Evolutionary conservation across 2,113 vertebrate genomes (phyloP).

Genomic region (Elanus axillaris): DNA sequence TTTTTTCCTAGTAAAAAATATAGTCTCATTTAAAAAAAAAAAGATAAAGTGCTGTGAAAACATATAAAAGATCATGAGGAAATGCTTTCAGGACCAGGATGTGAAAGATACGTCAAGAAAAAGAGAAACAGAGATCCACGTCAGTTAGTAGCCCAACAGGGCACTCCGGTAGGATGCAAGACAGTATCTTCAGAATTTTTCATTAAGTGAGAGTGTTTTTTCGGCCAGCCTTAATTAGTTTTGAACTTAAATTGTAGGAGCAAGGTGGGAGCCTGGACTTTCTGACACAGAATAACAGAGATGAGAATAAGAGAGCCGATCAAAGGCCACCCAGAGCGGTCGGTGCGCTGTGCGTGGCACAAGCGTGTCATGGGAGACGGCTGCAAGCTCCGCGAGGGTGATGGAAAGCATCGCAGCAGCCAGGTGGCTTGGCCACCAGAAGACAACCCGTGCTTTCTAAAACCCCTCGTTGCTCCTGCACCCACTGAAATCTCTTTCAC

Average conservation of each 20-base stretch:
- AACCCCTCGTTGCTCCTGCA: background rate
- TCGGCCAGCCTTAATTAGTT: background rate
- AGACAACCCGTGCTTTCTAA: background rate
- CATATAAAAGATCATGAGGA: background rate
- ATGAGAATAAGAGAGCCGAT: background rate
- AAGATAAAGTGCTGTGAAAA: background rate
- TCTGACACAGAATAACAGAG: background rate
- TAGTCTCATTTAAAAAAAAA: background rate
- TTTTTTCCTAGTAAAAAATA: background rate
- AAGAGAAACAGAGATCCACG: background rate
- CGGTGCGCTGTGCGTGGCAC: background rate
- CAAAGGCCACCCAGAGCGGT: background rate
- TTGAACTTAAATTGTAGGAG: background rate
- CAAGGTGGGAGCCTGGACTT: background rate
- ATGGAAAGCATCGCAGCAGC: background rate
- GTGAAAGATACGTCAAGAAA: background rate
- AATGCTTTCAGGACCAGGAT: background rate
- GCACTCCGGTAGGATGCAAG: background rate
- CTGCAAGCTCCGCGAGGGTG: background rate
- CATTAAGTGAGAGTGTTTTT: background rate
- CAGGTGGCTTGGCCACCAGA: background rate
- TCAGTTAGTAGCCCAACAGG: background rate
- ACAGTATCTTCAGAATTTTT: background rate
- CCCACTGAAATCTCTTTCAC: background rate
- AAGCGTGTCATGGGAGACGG: fast-evolving